Evolutionary conservation across 2,113 vertebrate genomes (phyloP).

Genomic region (Tachysurus fulvidraco): DNA sequence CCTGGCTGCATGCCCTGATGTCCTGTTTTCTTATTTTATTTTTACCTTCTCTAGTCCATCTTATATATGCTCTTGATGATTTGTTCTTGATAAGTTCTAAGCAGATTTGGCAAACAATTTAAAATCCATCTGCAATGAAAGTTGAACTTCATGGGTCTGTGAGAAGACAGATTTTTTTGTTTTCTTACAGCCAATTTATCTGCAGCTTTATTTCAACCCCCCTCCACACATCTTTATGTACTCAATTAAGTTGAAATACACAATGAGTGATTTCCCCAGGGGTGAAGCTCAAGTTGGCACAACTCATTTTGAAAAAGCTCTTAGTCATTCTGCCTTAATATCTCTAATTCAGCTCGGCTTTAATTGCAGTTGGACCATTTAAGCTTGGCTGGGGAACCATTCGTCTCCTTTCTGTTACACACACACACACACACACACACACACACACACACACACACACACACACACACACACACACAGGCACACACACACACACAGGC

Average conservation of each 20-base stretch:
- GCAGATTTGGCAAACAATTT: not conserved
- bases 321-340: slow-evolving; percentile 53
- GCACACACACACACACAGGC: not conserved
- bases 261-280: slow-evolving; percentile 48
- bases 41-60: not conserved
- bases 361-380: slow-evolving; percentile 54
- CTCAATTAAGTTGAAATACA: slow-evolving; percentile 54
- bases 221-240: slow-evolving; percentile 44
- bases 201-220: slow-evolving; percentile 35
- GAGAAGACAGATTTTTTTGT: slow-evolving; percentile 22
- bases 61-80: not conserved
- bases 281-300: slow-evolving; percentile 46
- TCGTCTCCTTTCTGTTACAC: slow-evolving; percentile 34
- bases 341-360: slow-evolving; percentile 52
- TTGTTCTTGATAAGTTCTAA: not conserved
- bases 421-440: slow-evolving; percentile 11
- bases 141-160: not conserved
- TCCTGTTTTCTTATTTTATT: not conserved
- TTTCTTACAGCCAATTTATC: slow-evolving; percentile 35
- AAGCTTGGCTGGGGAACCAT: slow-evolving; percentile 47
- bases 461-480: not conserved
- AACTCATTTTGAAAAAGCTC: slow-evolving; percentile 50
- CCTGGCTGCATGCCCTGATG: not conserved
- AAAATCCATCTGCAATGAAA: not conserved
- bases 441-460: not conserved